Conservation (phyloP, 2,797 vertebrate genomes). For the Sebastes goodei region DNA sequence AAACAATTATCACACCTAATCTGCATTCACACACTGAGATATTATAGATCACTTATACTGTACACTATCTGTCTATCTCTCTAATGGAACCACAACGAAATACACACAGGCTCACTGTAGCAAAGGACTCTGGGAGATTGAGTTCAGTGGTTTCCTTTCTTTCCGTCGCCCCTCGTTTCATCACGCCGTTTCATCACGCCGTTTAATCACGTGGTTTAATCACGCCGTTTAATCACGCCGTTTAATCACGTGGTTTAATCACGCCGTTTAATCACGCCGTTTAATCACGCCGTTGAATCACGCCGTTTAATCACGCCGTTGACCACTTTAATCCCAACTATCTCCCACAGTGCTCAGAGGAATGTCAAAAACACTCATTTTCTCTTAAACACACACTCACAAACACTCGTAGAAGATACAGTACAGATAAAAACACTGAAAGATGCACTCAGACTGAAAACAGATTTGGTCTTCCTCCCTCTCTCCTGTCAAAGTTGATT, state of each 20-base stretch:
- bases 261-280: background rate
- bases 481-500: background rate
- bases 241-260: background rate
- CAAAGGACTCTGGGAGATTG: slow-evolving; percentile 77
- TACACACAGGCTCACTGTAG: slow-evolving; percentile 76
- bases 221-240: background rate
- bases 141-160: slow-evolving; percentile 70
- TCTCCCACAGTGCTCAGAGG: slow-evolving; percentile 55
- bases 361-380: slow-evolving; percentile 40
- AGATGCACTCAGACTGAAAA: slow-evolving; percentile 5
- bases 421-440: slow-evolving; percentile 52
- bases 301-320: background rate
- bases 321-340: slow-evolving; percentile 43
- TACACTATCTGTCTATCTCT: slow-evolving; percentile 45
- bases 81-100: slow-evolving; percentile 55
- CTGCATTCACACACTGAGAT: slow-evolving; percentile 67
- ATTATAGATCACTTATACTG: slow-evolving; percentile 40
- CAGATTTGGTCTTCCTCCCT: slow-evolving; percentile 1
- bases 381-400: background rate
- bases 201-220: background rate
- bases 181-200: background rate
- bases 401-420: slow-evolving; percentile 38
- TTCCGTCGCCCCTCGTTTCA: background rate
- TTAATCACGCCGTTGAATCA: too few relatives aligned
- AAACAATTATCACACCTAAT: slow-evolving; percentile 50